These are phyloP conservation scores for Elephantulus edwardii DNA, from an alignment of 2,113 vertebrate species.

Conservation along the genomic window DNA sequence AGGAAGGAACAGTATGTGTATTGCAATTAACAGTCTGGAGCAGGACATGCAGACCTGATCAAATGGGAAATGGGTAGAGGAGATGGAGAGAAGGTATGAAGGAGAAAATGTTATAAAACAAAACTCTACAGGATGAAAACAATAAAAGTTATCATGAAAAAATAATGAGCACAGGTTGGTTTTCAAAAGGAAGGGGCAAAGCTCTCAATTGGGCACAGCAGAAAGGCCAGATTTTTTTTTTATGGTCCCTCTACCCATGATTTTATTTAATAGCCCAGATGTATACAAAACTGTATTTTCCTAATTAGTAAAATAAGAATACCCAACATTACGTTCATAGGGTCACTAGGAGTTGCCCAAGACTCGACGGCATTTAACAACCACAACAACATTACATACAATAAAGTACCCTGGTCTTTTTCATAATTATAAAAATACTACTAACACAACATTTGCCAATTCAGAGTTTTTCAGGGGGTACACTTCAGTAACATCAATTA, in stretches of 20 bases:
- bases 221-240: not conserved
- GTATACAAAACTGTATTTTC: not conserved
- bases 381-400: not conserved
- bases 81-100: too few relatives aligned
- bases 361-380: too few relatives aligned
- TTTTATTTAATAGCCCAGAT: not conserved
- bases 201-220: not conserved
- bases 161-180: not conserved
- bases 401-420: constrained; percentile 4
- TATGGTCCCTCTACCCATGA: not conserved
- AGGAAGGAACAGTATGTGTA: too few relatives aligned
- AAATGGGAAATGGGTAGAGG: too few relatives aligned
- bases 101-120: too few relatives aligned
- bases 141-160: not conserved
- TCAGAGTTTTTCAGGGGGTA: not conserved
- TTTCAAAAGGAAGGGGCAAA: not conserved
- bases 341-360: too few relatives aligned
- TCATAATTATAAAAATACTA: not conserved
- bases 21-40: too few relatives aligned
- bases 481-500: not conserved
- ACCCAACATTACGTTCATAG: too few relatives aligned
- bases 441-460: not conserved
- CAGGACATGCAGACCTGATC: too few relatives aligned
- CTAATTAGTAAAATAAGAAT: constrained; percentile 15
- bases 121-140: too few relatives aligned